Evolutionary conservation across 2,888 invertebrate genomes (phyloP).

Genomic region (Apotomis capreana): DNA sequence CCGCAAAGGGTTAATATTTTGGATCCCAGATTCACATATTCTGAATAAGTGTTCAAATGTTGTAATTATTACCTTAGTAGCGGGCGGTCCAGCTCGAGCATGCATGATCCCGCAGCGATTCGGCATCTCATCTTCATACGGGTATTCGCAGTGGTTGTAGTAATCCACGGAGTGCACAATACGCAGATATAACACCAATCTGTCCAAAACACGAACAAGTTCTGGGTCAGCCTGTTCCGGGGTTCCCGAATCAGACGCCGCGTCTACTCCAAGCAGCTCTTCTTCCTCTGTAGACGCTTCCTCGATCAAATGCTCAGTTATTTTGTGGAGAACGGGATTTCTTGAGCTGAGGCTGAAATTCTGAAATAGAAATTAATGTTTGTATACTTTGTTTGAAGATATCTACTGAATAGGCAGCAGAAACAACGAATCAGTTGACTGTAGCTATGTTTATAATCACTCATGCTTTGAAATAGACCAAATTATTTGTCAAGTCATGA

Average conservation of each 20-base stretch:
- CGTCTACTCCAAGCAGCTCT: conserved; percentile 90
- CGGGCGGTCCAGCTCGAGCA: conserved; percentile 94
- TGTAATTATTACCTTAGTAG: conserved; percentile 85
- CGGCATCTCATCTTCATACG: conserved; percentile 99
- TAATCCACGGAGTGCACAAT: conserved; percentile 99
- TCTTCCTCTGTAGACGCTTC: conserved; percentile 99
- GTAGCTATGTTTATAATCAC: too few relatives aligned
- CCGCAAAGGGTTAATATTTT: too few relatives aligned
- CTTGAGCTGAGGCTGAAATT: conserved; percentile 88
- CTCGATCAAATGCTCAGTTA: conserved; percentile 98
- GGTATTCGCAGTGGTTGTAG: conserved; percentile 99
- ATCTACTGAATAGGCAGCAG: too few relatives aligned
- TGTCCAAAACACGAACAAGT: conserved; percentile 87
- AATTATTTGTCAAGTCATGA: too few relatives aligned
- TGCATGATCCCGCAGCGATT: conserved; percentile 99
- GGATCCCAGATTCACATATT: too few relatives aligned
- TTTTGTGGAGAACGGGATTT: conserved; percentile 97
- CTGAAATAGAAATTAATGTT: conserved; percentile 48
- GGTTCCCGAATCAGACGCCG: conserved; percentile 59
- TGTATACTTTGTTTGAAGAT: too few relatives aligned
- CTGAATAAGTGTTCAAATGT: too few relatives aligned
- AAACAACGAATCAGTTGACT: too few relatives aligned
- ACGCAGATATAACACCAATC: conserved; percentile 95
- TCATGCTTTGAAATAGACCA: too few relatives aligned
- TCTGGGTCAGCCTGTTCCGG: conserved; percentile 71